These are phyloP conservation scores for Bombylius major DNA, from an alignment of 2,888 invertebrate species.

Conservation along the genomic window DNA sequence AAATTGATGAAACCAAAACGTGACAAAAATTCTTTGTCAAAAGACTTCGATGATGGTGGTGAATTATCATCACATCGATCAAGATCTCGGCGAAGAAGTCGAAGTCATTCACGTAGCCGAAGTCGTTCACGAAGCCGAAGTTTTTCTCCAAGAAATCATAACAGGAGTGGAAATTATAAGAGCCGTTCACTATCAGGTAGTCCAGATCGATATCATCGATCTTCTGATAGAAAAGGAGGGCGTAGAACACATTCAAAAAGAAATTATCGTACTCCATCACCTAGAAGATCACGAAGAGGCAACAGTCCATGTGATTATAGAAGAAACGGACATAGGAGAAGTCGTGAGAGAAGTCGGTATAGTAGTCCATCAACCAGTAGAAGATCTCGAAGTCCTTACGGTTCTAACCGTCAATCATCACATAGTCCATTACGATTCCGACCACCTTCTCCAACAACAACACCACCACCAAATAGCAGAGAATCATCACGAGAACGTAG, in stretches of 20 bases:
- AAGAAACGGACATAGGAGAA: not conserved
- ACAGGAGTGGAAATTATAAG: not conserved
- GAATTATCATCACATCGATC: not conserved
- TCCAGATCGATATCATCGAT: not conserved
- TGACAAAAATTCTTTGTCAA: conserved; percentile 11
- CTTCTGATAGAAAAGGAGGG: not conserved
- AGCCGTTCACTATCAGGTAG: conserved; percentile 1
- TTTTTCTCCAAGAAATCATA: not conserved
- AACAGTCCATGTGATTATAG: not conserved
- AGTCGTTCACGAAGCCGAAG: not conserved
- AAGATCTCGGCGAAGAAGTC: not conserved
- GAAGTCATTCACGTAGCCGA: not conserved
- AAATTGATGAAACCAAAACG: conserved; percentile 27
- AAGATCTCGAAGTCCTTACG: not conserved
- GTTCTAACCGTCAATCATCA: not conserved
- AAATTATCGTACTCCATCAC: not conserved
- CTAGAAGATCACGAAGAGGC: not conserved
- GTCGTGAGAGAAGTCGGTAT: not conserved
- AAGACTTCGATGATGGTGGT: not conserved
- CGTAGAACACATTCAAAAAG: not conserved
- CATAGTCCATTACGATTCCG: not conserved
- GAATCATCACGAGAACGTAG: not conserved
- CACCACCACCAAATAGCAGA: conserved; percentile 24
- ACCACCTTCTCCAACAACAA: conserved; percentile 21
- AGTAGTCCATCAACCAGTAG: not conserved